Evolutionary conservation across 2,888 invertebrate genomes (phyloP), one percentile per base, ranked within the genome.

Genomic region (Melieria picta): DNA sequence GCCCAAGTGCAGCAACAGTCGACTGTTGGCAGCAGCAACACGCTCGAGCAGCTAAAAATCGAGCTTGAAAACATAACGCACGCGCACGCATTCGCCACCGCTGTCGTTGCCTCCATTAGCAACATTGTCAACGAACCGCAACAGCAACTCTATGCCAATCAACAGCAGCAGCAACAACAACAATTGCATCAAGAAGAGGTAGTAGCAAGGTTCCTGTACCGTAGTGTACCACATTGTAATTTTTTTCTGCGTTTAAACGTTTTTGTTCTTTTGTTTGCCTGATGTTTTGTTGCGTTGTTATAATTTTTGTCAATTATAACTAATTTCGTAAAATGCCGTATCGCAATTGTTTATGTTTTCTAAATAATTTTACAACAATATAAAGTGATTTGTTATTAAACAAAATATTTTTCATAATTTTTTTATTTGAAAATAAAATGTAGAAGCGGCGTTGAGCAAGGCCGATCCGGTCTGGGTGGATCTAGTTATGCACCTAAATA

Each of bases 11-110:
- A 42, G 61, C 65, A 6, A n/a, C 63, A 30, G 74, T 16, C 46
- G 7, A 46, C 45, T 58, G 52, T 7, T n/a, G 71, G 52, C 50
- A 61, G 73, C 72, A 77, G 77, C 57, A 69, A 76, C 75, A 89
- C 90, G 0, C 80, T 90, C 55, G 90, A 90, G 74, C 89, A 90
- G 76, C 80, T 90, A 4, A 90, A 90, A 81, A 90, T 90, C 70
- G 90, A 89, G 70, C 80, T 90, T 52, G 89, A 90, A 75, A 89
- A 90, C 75, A 87, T 90, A 69, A 90, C 89, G 46, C 89, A 89
- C 74, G 89, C 88, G 4, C 88, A 89, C 80, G 88, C 81, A 3
- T 78, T 82, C 64, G 80, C 84, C 5, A 80, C 83, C 1, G 82
- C 83, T 5, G 82, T 84, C 64, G 82, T 81, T 56, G 79, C 78